Conservation (phyloP, 2,888 invertebrate species). For the Plusia festucae region DNA sequence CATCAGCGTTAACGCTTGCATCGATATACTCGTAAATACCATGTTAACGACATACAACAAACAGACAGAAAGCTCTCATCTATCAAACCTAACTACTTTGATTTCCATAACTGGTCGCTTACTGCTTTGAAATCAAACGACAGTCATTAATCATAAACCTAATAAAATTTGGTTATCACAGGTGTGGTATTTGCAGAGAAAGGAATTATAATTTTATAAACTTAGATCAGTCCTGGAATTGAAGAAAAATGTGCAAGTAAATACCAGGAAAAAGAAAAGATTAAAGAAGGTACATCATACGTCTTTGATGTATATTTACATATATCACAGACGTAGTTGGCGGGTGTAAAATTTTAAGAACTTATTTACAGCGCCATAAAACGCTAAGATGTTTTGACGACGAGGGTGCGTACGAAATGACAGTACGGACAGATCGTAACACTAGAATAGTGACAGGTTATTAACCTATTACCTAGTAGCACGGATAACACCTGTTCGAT, state of each 20-base stretch:
- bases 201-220: too few species aligned
- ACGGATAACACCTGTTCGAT: slow-evolving; percentile 25
- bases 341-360: not conserved
- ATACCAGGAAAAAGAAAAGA: not conserved
- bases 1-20: too few species aligned
- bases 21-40: too few species aligned
- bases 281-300: not conserved
- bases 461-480: slow-evolving; percentile 47
- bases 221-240: too few species aligned
- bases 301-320: too few species aligned
- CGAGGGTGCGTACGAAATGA: slow-evolving; percentile 7
- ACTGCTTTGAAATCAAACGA: too few species aligned
- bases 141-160: not conserved
- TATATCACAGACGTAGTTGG: not conserved
- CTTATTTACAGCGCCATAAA: slow-evolving; percentile 29
- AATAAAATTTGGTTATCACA: not conserved
- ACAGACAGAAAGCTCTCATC: not conserved
- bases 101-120: too few species aligned
- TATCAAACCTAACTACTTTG: not conserved
- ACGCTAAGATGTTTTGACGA: not conserved
- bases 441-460: slow-evolving; percentile 27
- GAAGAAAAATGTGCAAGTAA: not conserved
- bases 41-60: not conserved
- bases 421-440: slow-evolving; percentile 17
- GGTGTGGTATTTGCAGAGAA: too few species aligned